Evolutionary conservation across 1,140 invertebrate species (phyloP).

Genomic region (Ephestia elutella): DNA sequence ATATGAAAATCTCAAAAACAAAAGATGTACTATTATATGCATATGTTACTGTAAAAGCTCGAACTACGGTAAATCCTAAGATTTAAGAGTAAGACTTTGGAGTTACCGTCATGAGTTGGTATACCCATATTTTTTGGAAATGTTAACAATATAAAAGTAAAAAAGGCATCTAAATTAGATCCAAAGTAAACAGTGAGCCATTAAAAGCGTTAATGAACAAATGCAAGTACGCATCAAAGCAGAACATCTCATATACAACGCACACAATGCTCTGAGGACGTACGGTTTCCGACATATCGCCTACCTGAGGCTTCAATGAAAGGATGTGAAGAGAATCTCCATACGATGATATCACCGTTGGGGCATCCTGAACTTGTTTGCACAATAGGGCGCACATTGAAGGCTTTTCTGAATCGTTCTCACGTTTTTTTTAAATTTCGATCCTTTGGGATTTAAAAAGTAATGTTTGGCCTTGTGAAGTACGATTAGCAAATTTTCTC

Average conservation of each 20-base stretch:
- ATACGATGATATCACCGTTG: conserved; percentile 21
- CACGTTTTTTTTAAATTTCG: background rate
- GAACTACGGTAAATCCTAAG: no score
- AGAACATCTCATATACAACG: background rate
- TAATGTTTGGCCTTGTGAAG: no score
- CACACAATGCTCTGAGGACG: conserved; percentile 9
- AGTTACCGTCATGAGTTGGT: no score
- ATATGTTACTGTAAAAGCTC: no score
- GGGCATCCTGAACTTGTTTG: conserved; percentile 23
- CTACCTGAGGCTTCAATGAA: conserved; percentile 34
- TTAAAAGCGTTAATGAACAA: background rate
- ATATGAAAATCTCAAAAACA: no score
- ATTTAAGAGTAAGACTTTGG: no score
- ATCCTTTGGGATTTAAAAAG: background rate
- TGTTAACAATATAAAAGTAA: no score
- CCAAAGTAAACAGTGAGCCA: no score
- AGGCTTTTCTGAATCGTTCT: background rate
- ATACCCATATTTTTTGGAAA: no score
- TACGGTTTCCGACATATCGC: conserved; percentile 19
- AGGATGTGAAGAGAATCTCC: conserved; percentile 22
- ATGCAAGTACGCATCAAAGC: background rate
- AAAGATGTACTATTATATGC: no score
- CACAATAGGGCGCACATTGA: conserved; percentile 12
- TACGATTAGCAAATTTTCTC: no score
- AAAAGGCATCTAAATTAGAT: no score